Evolutionary conservation across 2,888 invertebrate genomes (phyloP), one percentile per base, ranked within the genome.

Genomic region (Mechanitis mazaeus): DNA sequence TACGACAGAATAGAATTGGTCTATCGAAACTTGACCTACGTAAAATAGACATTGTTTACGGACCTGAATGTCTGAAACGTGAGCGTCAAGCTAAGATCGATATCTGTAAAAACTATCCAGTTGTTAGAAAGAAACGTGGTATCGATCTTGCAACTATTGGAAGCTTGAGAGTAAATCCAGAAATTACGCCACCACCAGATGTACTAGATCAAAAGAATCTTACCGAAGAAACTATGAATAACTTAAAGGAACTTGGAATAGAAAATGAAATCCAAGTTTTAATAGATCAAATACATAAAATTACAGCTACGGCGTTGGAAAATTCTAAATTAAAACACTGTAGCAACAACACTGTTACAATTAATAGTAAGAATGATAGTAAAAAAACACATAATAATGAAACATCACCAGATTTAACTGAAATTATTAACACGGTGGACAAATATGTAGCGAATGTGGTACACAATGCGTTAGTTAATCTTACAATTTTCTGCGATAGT

Each of bases 11-110:
- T 0, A 76, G 83, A 1, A 31, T 63, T 0, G 75, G 79, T 0
- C 65, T 88, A 1, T 75, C 85, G 1, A 59, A 70, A 0, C 56
- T 47, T 1, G 89, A 90, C 57, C 2, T 87, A 0, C 74, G 75
- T 3, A 88, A 85, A 65, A 81, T 90, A 6, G 78, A 85, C 45
- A 63, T 83, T 0, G 74, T 88, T 0, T 90, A 90, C 66, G 83
- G 83, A 0, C 71, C 78, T 0, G 83, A 87, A 72, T 89, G 89
- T 59, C 71, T 68, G 2, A 71, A 69, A 0, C 68, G 89, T 47
- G 87, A 89, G 28, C 71, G 88, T 0, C 75, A 78, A 3, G 84
- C 84, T 47, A 85, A 88, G 64, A 64, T 84, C 0, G 81, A 85
- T n/a, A 66, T 85, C 0, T 88, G 88, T 59, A 83, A 83, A 57